These are phyloP conservation scores for Spodoptera exigua DNA, from an alignment of 2,888 invertebrate species.

Conservation along the genomic window DNA sequence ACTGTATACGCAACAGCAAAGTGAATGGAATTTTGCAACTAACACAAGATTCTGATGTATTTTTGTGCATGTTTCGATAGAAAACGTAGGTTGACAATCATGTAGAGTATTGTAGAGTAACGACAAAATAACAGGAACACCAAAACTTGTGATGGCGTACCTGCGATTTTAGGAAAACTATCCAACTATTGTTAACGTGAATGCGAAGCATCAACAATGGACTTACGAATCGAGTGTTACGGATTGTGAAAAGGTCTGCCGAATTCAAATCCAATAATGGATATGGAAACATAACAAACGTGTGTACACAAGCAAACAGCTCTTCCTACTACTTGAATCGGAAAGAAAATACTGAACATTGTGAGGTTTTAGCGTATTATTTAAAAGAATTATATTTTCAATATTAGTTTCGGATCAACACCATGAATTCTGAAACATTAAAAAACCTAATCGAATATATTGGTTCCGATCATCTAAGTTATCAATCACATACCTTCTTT, in stretches of 20 bases:
- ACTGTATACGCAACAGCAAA: too few species aligned
- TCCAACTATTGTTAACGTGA: constrained; percentile 33
- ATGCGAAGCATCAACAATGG: constrained; percentile 32
- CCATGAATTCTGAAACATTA: too few species aligned
- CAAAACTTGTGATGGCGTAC: constrained; percentile 31
- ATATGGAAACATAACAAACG: constrained; percentile 28
- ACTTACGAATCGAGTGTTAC: constrained; percentile 25
- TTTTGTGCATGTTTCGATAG: too few species aligned
- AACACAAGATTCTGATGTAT: too few species aligned
- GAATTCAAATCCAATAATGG: constrained; percentile 37
- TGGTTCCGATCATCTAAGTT: too few species aligned
- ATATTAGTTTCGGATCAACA: too few species aligned
- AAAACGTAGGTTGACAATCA: constrained; percentile 14
- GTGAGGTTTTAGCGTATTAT: too few species aligned
- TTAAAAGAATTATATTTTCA: too few species aligned
- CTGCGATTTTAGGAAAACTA: constrained; percentile 42
- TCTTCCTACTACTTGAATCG: constrained; percentile 4
- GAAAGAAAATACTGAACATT: not conserved
- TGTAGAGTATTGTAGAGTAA: constrained; percentile 30
- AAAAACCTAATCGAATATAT: too few species aligned
- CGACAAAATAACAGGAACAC: constrained; percentile 25
- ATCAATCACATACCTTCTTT: too few species aligned
- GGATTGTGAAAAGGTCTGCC: constrained; percentile 32
- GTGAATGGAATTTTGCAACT: too few species aligned
- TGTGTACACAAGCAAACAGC: constrained; percentile 10